These are phyloP conservation scores for Mycetomoellerius zeteki DNA, from an alignment of 1,140 invertebrate genomes.

Conservation along the genomic window DNA sequence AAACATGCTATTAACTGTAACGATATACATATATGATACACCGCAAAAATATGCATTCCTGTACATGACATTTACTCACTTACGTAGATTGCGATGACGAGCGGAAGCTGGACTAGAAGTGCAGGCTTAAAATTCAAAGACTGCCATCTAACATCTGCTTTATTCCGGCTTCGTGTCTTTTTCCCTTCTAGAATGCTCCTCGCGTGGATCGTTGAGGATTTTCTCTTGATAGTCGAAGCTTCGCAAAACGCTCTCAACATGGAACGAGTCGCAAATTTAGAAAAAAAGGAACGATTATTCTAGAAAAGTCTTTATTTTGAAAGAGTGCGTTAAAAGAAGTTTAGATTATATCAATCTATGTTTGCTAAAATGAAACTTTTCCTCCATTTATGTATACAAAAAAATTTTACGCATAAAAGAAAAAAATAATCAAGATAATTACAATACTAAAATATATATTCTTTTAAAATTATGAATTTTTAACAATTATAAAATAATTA, in stretches of 20 bases:
- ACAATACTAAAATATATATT: not conserved
- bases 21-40: not conserved
- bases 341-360: not conserved
- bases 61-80: slow-evolving; percentile 12
- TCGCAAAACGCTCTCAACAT: not conserved
- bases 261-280: slow-evolving; percentile 19
- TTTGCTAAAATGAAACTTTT: not conserved
- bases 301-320: not conserved
- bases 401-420: not conserved
- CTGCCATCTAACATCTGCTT: slow-evolving; percentile 19
- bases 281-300: slow-evolving; percentile 26
- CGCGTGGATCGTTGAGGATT: slow-evolving; percentile 4
- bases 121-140: slow-evolving; percentile 55
- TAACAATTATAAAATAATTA: slow-evolving; percentile 2
- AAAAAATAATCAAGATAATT: not conserved
- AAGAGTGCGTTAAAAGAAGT: not conserved
- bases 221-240: slow-evolving; percentile 3
- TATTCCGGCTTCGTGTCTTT: slow-evolving; percentile 35
- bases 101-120: not conserved
- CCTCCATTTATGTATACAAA: not conserved
- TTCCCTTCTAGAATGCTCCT: not conserved
- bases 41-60: slow-evolving; percentile 32
- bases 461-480: not conserved
- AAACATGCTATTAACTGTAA: not conserved
- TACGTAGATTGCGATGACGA: slow-evolving; percentile 26